Evolutionary conservation across 2,113 vertebrate genomes (phyloP).

Genomic region (Myotis davidii): DNA sequence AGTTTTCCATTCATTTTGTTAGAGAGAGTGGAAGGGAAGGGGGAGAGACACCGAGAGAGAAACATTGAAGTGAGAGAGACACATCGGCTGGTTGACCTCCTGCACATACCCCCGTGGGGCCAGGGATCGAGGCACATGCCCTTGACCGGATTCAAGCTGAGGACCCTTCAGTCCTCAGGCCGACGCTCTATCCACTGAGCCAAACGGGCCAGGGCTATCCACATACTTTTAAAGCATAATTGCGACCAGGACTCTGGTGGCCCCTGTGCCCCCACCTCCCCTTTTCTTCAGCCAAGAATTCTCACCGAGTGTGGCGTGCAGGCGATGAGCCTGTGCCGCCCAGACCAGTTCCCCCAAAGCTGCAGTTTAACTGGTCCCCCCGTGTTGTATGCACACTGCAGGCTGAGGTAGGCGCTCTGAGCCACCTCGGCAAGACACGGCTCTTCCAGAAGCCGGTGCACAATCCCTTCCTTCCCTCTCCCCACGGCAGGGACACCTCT

Average conservation of each 20-base stretch:
- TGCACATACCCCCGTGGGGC: no score
- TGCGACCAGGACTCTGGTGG: neutral
- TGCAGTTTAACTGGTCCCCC: fast-evolving
- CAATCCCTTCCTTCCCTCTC: fast-evolving
- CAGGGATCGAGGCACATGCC: no score
- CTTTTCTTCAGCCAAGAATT: neutral
- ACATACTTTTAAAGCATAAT: neutral
- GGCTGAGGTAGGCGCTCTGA: neutral
- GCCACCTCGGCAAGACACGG: neutral
- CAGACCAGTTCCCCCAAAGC: neutral
- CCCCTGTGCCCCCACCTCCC: no score
- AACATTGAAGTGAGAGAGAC: no score
- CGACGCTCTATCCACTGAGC: no score
- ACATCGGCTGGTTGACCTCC: no score
- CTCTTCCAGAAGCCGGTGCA: neutral
- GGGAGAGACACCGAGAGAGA: no score
- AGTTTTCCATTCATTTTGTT: no score
- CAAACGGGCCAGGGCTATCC: no score
- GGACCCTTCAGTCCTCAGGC: no score
- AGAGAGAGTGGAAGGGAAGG: no score
- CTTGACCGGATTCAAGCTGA: no score
- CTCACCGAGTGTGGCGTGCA: neutral
- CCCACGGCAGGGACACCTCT: neutral
- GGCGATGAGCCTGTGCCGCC: fast-evolving
- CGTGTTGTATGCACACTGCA: neutral